These are phyloP conservation scores for Semnopithecus entellus DNA, from an alignment of 2,113 vertebrate genomes.

Conservation along the genomic window DNA sequence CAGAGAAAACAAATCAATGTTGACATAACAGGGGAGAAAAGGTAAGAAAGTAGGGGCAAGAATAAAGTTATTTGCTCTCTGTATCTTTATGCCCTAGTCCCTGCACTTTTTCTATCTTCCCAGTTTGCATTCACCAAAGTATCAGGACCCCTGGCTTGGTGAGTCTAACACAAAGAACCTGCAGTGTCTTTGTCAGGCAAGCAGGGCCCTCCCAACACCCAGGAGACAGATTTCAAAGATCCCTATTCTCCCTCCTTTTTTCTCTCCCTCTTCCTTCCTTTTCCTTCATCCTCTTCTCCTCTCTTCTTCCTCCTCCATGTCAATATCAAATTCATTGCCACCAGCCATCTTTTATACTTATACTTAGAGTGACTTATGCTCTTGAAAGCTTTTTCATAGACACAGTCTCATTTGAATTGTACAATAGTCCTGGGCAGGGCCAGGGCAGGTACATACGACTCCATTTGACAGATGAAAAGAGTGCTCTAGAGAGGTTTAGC, in stretches of 20 bases:
- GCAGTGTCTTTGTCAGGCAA: neutral
- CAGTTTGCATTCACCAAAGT: neutral
- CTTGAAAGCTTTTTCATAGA: neutral
- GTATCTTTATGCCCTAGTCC: neutral
- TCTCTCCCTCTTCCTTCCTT: too few relatives aligned
- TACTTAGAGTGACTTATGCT: neutral
- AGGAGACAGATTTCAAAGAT: neutral
- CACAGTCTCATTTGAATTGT: neutral
- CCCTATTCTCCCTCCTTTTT: neutral
- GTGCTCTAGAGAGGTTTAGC: neutral
- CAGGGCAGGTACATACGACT: neutral
- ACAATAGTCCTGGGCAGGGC: too few relatives aligned
- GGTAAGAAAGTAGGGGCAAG: rapidly evolving
- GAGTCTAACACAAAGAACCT: neutral
- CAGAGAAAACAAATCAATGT: slow-evolving; percentile 18
- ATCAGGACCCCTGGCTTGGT: neutral
- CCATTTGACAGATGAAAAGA: neutral
- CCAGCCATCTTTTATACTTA: neutral
- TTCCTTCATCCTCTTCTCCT: neutral
- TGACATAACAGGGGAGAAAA: neutral
- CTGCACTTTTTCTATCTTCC: neutral
- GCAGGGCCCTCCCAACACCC: neutral
- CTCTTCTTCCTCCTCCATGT: neutral
- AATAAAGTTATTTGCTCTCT: neutral
- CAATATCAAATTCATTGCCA: neutral